phyloP scores from a whole-genome alignment of 1,140 invertebrate genomes.

The Brachionus asplanchnoidis region DNA sequence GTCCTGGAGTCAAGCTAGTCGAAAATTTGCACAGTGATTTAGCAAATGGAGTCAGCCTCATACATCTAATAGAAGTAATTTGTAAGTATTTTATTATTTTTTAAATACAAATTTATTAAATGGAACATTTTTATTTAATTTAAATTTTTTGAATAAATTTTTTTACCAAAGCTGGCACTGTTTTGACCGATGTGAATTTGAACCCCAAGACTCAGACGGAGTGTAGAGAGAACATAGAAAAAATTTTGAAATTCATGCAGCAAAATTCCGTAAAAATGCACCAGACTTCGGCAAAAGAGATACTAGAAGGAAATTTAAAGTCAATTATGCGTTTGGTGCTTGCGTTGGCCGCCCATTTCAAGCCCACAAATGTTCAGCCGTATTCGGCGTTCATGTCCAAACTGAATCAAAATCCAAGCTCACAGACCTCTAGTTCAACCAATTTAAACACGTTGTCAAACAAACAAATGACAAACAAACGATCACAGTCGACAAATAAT shows the following conservation, averaged over 20 bases:
- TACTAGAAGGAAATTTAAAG: constrained; percentile 59
- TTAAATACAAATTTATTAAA: too few species aligned
- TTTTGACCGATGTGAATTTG: constrained; percentile 49
- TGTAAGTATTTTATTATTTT: constrained; percentile 49
- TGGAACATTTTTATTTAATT: too few species aligned
- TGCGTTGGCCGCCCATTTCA: constrained; percentile 59
- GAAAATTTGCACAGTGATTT: constrained; percentile 57
- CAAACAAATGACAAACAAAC: constrained; percentile 1
- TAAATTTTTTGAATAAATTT: neutral
- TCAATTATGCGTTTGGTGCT: constrained; percentile 59
- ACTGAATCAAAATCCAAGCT: neutral
- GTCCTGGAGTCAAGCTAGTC: constrained; percentile 51
- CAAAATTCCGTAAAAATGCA: constrained; percentile 50
- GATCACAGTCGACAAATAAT: constrained; percentile 35
- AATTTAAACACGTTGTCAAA: neutral
- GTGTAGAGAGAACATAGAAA: constrained; percentile 57
- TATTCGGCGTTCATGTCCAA: constrained; percentile 30
- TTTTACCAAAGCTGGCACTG: constrained; percentile 50
- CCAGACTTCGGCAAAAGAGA: constrained; percentile 52
- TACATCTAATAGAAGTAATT: constrained; percentile 58
- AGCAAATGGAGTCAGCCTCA: constrained; percentile 55
- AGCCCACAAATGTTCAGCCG: constrained; percentile 54
- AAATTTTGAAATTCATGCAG: constrained; percentile 54
- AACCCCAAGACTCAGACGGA: constrained; percentile 48
- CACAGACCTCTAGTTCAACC: neutral